A percentile compares a stretch with the other conserved stretches of the same genome.
phyloP scores from a whole-genome alignment of 2,797 vertebrate genomes.

The Sebastiscus tertius region DNA sequence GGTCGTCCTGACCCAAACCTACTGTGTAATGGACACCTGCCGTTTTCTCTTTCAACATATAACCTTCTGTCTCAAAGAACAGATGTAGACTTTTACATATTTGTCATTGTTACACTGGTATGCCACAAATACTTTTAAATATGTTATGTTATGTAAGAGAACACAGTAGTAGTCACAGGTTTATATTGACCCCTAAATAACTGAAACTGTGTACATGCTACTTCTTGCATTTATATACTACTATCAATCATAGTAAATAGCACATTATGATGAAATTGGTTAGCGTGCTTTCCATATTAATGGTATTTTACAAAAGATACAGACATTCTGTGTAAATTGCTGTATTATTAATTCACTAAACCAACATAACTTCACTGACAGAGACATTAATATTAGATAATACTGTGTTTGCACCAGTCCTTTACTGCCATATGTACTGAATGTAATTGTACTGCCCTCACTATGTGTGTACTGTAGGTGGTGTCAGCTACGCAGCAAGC shows the following conservation, averaged over 20 bases:
- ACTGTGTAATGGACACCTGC: background rate
- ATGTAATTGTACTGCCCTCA: background rate
- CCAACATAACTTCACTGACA: background rate
- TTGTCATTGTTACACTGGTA: background rate
- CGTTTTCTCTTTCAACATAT: background rate
- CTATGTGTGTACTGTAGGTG: background rate
- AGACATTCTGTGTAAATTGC: background rate
- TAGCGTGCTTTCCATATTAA: background rate
- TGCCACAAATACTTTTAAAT: background rate
- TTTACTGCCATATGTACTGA: background rate
- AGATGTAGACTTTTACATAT: background rate
- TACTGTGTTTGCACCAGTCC: background rate
- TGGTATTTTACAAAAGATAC: background rate
- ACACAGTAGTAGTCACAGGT: background rate
- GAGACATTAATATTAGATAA: background rate
- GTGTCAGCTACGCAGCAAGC: background rate
- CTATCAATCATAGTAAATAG: background rate
- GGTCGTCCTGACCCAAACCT: slow-evolving; percentile 2
- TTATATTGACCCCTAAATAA: background rate
- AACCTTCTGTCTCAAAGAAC: background rate
- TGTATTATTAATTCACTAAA: background rate
- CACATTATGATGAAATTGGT: background rate
- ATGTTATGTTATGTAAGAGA: background rate
- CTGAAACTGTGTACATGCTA: background rate
- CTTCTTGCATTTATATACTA: background rate